Conservation (phyloP, 2,113 vertebrate genomes). For the Glareola pratincola region DNA sequence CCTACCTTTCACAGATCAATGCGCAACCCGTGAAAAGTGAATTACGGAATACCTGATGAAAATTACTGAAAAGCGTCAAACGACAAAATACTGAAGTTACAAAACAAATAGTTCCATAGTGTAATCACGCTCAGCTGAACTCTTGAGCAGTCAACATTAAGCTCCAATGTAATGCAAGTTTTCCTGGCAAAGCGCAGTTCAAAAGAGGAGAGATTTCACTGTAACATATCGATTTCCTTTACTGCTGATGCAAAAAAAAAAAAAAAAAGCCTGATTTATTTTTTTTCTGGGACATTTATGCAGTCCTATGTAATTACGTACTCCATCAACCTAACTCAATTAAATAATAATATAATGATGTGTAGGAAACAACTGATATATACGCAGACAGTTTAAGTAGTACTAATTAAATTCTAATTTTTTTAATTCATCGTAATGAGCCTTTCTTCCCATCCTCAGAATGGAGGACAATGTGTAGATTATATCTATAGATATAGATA, state of each 20-base stretch:
- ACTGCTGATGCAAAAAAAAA: conserved; percentile 45
- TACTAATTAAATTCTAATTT: conserved; percentile 55
- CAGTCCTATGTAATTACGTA: conserved; percentile 63
- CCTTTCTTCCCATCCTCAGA: conserved; percentile 12
- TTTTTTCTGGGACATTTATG: conserved; percentile 38
- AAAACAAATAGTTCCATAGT: not conserved
- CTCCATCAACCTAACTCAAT: conserved; percentile 65
- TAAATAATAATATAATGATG: conserved; percentile 62
- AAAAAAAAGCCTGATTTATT: not conserved
- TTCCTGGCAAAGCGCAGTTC: conserved; percentile 19
- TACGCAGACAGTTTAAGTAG: conserved; percentile 35
- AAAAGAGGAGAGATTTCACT: conserved; percentile 35
- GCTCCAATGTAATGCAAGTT: not conserved
- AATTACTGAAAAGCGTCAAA: not conserved
- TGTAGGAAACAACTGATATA: conserved; percentile 39
- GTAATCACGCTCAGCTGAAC: not conserved
- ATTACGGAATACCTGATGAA: not conserved
- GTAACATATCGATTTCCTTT: conserved; percentile 50
- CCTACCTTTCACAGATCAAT: not conserved
- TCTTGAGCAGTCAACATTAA: not conserved
- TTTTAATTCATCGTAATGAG: conserved; percentile 53
- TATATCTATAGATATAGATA: not conserved
- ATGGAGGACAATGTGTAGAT: not conserved
- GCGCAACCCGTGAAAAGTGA: not conserved
- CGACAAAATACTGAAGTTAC: not conserved